Evolutionary conservation across 2,888 invertebrate genomes (phyloP), one percentile per base, ranked within the genome.

Genomic region (Notodromas monacha): DNA sequence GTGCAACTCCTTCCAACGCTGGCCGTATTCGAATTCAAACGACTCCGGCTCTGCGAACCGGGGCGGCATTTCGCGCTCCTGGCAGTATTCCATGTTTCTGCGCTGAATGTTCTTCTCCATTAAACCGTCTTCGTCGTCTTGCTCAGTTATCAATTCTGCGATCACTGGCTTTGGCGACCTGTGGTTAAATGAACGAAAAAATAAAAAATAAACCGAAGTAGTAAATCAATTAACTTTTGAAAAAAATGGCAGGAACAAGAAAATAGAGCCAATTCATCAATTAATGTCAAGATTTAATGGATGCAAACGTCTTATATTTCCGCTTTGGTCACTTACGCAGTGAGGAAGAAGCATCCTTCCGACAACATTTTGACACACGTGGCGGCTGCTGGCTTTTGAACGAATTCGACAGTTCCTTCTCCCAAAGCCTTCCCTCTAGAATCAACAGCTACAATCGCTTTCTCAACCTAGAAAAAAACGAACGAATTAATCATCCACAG

Each of bases 391-490:
- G 76, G 73, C 51, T 92, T 92, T 29, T 86, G 62, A 1, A 70
- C 66, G 51, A 69, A 96, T 46, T 96, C 92, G n/a, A 96, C 70
- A 34, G 89, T 68, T 15, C 89, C 96, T 50, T 92, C 92, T 4
- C 86, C 84, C 13, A 72, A 65, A n/a, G 79, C 67, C 47, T 79
- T 77, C 32, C 92, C 92, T 44, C 86, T 65, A 43, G 96, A 92
- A 49, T 96, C 96, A 14, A 86, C 86, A 41, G 69, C 63, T 1
- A 96, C 81, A 36, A 74, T 65, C 3, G 86, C 86, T 32, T 77
- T 60, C 49, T 96, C 96, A 42, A 89, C 61, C 53, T 52, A 38
- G 16, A 38, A 35, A 30, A 31, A n/a, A n/a, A n/a, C n/a, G n/a
- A n/a, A n/a, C n/a, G n/a, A n/a, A n/a, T n/a, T n/a, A n/a, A n/a